A percentile compares a stretch with the other conserved stretches of the same genome.
phyloP scores from a whole-genome alignment of 2,797 vertebrate genomes.

The Etheostoma nigrum region DNA sequence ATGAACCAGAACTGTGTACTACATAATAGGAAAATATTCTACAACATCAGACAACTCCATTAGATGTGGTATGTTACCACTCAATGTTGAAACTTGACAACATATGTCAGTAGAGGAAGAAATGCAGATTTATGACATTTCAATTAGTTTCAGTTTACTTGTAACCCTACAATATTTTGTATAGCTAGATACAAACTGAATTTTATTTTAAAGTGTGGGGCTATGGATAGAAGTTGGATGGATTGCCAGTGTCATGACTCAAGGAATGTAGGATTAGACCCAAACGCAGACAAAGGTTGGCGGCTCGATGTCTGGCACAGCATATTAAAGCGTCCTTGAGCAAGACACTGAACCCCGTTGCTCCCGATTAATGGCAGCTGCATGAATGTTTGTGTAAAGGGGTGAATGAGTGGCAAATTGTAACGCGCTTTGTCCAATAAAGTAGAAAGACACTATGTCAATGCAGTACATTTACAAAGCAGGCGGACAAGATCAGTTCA shows the following conservation, averaged over 20 bases:
- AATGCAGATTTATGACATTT: not conserved
- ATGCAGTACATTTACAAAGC: not conserved
- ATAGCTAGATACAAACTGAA: not conserved
- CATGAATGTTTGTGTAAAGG: no score
- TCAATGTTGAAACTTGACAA: not conserved
- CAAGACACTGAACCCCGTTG: no score
- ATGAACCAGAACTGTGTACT: conserved; percentile 29
- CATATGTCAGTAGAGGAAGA: not conserved
- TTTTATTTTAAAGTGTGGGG: not conserved
- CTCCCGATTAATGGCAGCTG: no score
- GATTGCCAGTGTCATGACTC: not conserved
- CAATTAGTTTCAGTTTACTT: not conserved
- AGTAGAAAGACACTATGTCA: no score
- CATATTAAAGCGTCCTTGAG: no score
- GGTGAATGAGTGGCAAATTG: no score
- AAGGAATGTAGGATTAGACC: not conserved
- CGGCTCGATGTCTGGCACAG: no score
- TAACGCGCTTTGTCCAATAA: no score
- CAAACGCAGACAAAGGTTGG: not conserved
- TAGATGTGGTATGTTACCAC: not conserved
- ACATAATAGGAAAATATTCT: conserved; percentile 19
- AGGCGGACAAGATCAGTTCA: not conserved
- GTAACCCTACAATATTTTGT: not conserved
- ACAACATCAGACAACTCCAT: not conserved
- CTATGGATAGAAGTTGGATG: not conserved